Conservation (phyloP, 2,888 invertebrate genomes). For the Aleiodes testaceus region DNA sequence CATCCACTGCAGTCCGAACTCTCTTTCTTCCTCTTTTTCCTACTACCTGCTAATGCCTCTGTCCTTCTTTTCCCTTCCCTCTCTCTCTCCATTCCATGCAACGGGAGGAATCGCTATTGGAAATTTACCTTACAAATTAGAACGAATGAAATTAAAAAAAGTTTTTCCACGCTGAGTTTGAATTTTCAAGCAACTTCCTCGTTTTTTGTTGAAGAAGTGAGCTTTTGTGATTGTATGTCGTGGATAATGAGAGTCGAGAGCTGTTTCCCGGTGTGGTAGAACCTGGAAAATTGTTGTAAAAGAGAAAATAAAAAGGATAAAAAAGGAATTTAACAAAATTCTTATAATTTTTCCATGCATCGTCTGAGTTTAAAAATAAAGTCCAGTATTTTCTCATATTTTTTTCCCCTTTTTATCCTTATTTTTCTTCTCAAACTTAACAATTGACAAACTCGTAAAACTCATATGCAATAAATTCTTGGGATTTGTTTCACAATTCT, state of each 20-base stretch:
- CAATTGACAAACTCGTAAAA: constrained; percentile 70
- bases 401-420: neutral
- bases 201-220: constrained; percentile 50
- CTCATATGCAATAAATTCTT: constrained; percentile 72
- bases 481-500: constrained; percentile 57
- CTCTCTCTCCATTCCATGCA: constrained; percentile 17
- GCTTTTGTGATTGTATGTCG: constrained; percentile 66
- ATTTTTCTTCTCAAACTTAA: constrained; percentile 30
- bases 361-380: neutral
- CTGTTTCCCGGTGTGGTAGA: constrained; percentile 41
- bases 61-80: constrained; percentile 14
- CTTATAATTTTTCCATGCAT: too few species aligned
- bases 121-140: constrained; percentile 71
- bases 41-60: constrained; percentile 30
- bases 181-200: constrained; percentile 62
- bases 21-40: constrained; percentile 25
- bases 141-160: constrained; percentile 71
- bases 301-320: neutral
- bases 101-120: constrained; percentile 65
- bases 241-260: constrained; percentile 66
- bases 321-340: neutral
- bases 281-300: constrained; percentile 4
- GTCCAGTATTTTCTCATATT: neutral
- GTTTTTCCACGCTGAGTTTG: constrained; percentile 50
- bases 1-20: constrained; percentile 26